phyloP scores from a whole-genome alignment of 2,888 invertebrate genomes.

The Acanthosepion esculentum region DNA sequence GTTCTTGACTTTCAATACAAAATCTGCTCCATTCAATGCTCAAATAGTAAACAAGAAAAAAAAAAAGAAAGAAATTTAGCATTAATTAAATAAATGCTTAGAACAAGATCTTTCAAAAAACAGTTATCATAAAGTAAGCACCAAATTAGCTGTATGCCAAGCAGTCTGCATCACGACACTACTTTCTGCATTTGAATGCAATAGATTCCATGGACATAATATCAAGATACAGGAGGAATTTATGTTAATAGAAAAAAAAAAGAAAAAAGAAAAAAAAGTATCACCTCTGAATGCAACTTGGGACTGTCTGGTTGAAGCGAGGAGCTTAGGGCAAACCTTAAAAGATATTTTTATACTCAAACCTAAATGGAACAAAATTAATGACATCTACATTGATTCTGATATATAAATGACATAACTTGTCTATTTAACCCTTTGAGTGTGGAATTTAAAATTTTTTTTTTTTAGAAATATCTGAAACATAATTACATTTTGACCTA shows the following conservation, averaged over 20 bases:
- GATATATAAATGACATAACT: no score
- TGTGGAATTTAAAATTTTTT: no score
- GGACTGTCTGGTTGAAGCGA: neutral
- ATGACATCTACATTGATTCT: no score
- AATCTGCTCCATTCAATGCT: neutral
- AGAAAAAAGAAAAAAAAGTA: neutral
- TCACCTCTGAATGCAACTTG: neutral
- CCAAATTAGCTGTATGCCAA: conserved; percentile 33
- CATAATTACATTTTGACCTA: no score
- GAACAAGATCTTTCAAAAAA: neutral
- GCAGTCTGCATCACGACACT: neutral
- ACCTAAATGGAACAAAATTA: no score
- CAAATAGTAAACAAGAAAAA: neutral
- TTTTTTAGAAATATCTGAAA: no score
- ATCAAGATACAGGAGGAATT: conserved; percentile 15
- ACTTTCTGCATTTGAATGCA: conserved; percentile 1
- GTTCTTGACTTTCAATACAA: neutral
- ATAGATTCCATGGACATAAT: neutral
- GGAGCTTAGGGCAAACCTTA: neutral
- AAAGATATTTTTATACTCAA: no score
- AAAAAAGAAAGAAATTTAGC: neutral
- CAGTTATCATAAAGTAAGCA: neutral
- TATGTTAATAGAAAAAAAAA: neutral
- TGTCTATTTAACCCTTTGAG: no score
- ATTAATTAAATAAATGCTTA: conserved; percentile 11